These are phyloP conservation scores for Macroteleia sp. DNA, from an alignment of 2,888 invertebrate species.

Conservation along the genomic window DNA sequence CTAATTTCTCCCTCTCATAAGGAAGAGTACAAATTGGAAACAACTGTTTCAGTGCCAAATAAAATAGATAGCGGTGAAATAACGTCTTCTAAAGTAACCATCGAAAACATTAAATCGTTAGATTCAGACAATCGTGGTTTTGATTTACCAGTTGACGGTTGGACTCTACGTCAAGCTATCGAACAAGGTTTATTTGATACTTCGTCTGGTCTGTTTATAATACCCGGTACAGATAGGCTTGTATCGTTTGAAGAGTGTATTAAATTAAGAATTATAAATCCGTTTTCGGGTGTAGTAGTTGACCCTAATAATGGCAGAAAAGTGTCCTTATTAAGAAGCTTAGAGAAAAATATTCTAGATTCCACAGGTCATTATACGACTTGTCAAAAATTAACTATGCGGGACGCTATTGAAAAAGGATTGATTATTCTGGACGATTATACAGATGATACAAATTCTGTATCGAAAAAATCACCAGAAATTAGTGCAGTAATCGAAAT, in stretches of 20 bases:
- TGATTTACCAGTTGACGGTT: slow-evolving; percentile 93
- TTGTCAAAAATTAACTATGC: slow-evolving; percentile 88
- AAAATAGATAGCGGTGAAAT: slow-evolving; percentile 22
- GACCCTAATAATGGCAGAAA: slow-evolving; percentile 90
- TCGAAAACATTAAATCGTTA: slow-evolving; percentile 45
- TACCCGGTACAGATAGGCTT: slow-evolving; percentile 93
- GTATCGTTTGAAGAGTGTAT: slow-evolving; percentile 95
- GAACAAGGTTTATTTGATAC: slow-evolving; percentile 93
- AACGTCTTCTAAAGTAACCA: slow-evolving; percentile 15
- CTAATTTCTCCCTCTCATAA: slow-evolving; percentile 49
- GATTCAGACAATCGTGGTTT: slow-evolving; percentile 88
- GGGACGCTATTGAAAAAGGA: slow-evolving; percentile 88
- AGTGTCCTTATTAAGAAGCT: slow-evolving; percentile 88
- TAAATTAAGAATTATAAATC: slow-evolving; percentile 92
- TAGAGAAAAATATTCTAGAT: slow-evolving; percentile 92
- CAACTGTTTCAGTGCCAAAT: slow-evolving; percentile 35
- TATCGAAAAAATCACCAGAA: slow-evolving; percentile 1
- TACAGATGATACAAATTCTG: slow-evolving; percentile 81
- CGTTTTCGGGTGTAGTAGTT: slow-evolving; percentile 91
- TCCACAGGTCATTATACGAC: slow-evolving; percentile 90
- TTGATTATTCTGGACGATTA: slow-evolving; percentile 87
- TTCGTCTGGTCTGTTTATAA: slow-evolving; percentile 91
- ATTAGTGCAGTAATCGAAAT: not conserved
- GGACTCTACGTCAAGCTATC: slow-evolving; percentile 93
- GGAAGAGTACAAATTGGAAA: slow-evolving; percentile 46